These are phyloP conservation scores for Solea senegalensis DNA, from an alignment of 2,113 vertebrate genomes.

Conservation along the genomic window DNA sequence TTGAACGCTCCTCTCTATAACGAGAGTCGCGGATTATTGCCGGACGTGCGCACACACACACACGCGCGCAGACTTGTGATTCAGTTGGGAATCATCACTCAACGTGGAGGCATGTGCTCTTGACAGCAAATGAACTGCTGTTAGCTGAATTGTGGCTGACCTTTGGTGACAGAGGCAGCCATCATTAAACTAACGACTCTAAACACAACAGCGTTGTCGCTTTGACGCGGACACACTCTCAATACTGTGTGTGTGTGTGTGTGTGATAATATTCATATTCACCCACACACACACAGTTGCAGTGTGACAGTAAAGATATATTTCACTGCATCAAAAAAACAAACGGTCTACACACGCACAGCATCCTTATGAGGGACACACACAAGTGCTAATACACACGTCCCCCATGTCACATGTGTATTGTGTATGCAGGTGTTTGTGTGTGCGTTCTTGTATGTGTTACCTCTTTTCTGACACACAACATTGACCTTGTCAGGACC, in stretches of 20 bases:
- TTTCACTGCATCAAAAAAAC: neutral
- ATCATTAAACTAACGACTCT: slow-evolving; percentile 39
- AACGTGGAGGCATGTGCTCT: neutral
- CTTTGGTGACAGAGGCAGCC: slow-evolving; percentile 31
- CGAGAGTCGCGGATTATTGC: neutral
- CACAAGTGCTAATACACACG: too few relatives aligned
- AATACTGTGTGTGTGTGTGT: neutral
- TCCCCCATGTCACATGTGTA: too few relatives aligned
- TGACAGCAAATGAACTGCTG: slow-evolving; percentile 25
- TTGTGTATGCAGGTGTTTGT: too few relatives aligned
- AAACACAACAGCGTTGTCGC: slow-evolving; percentile 9
- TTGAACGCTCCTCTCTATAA: neutral
- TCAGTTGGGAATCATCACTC: slow-evolving; percentile 19
- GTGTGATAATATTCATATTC: neutral
- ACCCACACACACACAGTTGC: neutral
- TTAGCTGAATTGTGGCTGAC: slow-evolving; percentile 16
- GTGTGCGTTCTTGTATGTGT: too few relatives aligned
- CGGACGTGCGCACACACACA: neutral
- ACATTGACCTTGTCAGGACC: too few relatives aligned
- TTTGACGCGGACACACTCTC: neutral
- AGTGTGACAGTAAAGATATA: slow-evolving; percentile 13
- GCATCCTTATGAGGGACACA: too few relatives aligned
- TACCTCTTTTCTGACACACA: too few relatives aligned
- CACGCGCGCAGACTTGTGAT: slow-evolving; percentile 5
- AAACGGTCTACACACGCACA: slow-evolving; percentile 4